Evolutionary conservation across 2,888 invertebrate species (phyloP).

Genomic region (Acronicta aceris): DNA sequence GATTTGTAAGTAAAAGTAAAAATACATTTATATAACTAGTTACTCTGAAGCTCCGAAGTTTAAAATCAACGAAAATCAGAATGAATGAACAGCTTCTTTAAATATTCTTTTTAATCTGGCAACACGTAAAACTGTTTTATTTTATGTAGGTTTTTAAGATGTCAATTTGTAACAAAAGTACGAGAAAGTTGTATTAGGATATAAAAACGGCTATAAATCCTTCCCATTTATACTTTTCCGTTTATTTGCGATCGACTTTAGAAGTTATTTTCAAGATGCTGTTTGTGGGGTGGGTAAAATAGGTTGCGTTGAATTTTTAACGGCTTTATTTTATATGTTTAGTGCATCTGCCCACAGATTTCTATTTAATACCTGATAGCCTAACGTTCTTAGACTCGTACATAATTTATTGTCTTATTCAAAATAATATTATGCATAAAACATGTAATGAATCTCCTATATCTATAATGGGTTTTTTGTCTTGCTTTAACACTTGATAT

Average conservation of each 20-base stretch:
- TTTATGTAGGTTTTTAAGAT: conserved; percentile 69
- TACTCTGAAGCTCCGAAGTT: background rate
- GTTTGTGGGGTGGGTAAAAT: conserved; percentile 48
- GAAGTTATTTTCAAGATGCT: conserved; percentile 65
- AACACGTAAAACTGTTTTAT: conserved; percentile 52
- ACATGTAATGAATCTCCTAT: too few species aligned
- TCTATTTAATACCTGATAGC: too few species aligned
- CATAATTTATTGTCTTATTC: too few species aligned
- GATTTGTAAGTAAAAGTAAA: too few species aligned
- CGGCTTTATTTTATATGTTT: conserved; percentile 41
- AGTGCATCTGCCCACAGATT: too few species aligned
- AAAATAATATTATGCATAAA: too few species aligned
- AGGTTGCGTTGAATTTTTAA: conserved; percentile 49
- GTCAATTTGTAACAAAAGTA: conserved; percentile 72
- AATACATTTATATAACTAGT: too few species aligned
- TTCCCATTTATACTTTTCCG: conserved; percentile 68
- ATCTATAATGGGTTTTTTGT: too few species aligned
- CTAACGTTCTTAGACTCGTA: too few species aligned
- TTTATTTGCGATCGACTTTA: conserved; percentile 71
- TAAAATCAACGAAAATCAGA: conserved; percentile 24
- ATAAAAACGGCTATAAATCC: conserved; percentile 72
- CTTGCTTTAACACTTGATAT: too few species aligned
- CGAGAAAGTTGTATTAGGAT: conserved; percentile 70
- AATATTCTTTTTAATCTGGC: conserved; percentile 46
- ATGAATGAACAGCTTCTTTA: conserved; percentile 26